phyloP scores from a whole-genome alignment of 2,888 invertebrate species.

The Polyommatus iphigenia region DNA sequence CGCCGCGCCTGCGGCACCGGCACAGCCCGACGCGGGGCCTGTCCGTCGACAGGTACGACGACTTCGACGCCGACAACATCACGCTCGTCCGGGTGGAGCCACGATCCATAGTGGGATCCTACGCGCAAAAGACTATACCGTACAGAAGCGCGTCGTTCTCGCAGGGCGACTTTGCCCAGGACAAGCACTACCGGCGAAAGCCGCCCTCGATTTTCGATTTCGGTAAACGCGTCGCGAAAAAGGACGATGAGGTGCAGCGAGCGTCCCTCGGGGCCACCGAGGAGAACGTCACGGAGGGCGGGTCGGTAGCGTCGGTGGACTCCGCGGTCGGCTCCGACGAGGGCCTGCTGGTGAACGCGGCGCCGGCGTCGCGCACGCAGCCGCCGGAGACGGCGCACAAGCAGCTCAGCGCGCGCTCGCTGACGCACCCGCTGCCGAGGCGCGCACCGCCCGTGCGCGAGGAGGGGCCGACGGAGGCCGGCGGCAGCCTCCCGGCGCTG shows the following conservation, averaged over 20 bases:
- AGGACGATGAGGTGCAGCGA: slow-evolving; percentile 52
- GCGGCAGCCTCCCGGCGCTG: slow-evolving; percentile 65
- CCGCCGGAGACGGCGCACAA: slow-evolving; percentile 74
- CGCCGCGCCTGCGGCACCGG: slow-evolving; percentile 74
- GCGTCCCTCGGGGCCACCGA: slow-evolving; percentile 61
- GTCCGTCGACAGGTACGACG: slow-evolving; percentile 70
- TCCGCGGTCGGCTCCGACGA: slow-evolving; percentile 83
- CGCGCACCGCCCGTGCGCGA: slow-evolving; percentile 68
- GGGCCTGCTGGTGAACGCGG: slow-evolving; percentile 70
- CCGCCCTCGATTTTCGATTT: slow-evolving; percentile 71
- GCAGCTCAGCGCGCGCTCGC: slow-evolving; percentile 72
- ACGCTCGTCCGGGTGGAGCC: slow-evolving; percentile 81
- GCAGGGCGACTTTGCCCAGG: slow-evolving; percentile 88
- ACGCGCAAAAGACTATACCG: slow-evolving; percentile 84
- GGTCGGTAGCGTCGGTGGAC: slow-evolving; percentile 80
- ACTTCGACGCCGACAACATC: slow-evolving; percentile 72
- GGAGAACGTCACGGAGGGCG: slow-evolving; percentile 66
- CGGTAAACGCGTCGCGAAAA: slow-evolving; percentile 57
- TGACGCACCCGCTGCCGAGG: slow-evolving; percentile 75
- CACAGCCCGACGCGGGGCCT: slow-evolving; percentile 75
- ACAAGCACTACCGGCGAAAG: slow-evolving; percentile 68
- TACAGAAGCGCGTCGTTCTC: slow-evolving; percentile 93
- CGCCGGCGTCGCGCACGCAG: slow-evolving; percentile 66
- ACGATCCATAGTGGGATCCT: slow-evolving; percentile 81
- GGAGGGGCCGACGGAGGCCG: slow-evolving; percentile 59